Percentiles rank a stretch among this genome's conserved stretches.
Evolutionary conservation across 2,888 invertebrate genomes (phyloP).

Genomic region (Seira ritae): DNA sequence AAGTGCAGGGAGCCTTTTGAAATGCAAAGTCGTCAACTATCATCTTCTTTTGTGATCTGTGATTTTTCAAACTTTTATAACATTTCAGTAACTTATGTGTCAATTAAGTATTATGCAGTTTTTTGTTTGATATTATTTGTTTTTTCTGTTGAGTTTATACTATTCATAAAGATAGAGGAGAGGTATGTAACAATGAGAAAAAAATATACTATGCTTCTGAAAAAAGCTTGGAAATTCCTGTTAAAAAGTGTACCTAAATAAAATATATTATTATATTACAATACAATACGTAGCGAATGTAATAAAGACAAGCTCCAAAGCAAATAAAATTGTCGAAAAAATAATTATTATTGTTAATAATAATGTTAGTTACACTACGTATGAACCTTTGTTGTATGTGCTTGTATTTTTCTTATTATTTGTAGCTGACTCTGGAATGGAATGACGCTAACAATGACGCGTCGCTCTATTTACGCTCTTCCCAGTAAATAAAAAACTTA

Average conservation of each 20-base stretch:
- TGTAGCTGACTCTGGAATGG: constrained; percentile 36
- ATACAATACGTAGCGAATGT: not conserved
- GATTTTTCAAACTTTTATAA: constrained; percentile 68
- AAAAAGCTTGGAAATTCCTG: constrained; percentile 61
- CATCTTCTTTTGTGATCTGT: constrained; percentile 66
- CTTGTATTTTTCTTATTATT: constrained; percentile 47
- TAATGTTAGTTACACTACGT: constrained; percentile 6
- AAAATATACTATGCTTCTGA: constrained; percentile 34
- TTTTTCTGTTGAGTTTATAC: constrained; percentile 55
- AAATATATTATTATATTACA: too few relatives aligned
- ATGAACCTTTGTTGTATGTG: constrained; percentile 10
- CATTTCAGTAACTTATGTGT: constrained; percentile 66
- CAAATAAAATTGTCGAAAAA: not conserved
- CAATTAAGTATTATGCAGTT: constrained; percentile 65
- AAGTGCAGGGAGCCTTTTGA: constrained; percentile 21
- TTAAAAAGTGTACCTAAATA: constrained; percentile 65
- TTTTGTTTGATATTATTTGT: constrained; percentile 52
- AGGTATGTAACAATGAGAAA: not conserved
- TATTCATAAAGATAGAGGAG: constrained; percentile 27
- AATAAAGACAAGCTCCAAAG: not conserved
- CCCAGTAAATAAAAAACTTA: too few relatives aligned
- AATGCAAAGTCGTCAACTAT: constrained; percentile 63
- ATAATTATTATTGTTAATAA: not conserved
- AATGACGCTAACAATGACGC: not conserved
- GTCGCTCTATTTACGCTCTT: not conserved